Evolutionary conservation across 2,113 vertebrate species (phyloP), one percentile per base, ranked within the genome.

Genomic region (Oreotragus oreotragus): DNA sequence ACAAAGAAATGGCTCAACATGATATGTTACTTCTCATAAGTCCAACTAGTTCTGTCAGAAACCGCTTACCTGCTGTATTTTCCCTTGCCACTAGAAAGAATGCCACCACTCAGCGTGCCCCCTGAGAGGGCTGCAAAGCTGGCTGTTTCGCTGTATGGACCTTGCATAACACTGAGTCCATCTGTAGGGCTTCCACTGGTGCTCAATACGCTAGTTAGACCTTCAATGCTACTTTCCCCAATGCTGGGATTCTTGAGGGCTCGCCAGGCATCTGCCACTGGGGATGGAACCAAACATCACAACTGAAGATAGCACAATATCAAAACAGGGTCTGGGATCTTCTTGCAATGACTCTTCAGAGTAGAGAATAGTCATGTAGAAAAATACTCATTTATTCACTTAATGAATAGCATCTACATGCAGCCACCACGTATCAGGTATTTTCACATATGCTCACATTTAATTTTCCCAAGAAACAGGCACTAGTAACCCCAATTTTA

Each of bases 231-330:
- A 99, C 99, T 99, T 88, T 99, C 99, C 0, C 99, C 99, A 2
- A 99, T 99, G 98, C 99, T 99, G 96, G 99, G 99, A 80, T 99
- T 99, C 98, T 99, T 99, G 93, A 99, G 99, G 57, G 99, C 99
- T 94, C 99, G 98, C 99, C 99, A 99, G 15, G 99, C 99, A 10
- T 99, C 99, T 0, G 99, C 99, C 99, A 99, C 99, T 99, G 97
- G 4, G 0, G 70, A 83, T 43, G 77, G 91, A 88, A 97, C 33
- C 64, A 96, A 95, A 97, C 14, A 92, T 55, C 39, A 96, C 88
- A 91, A 95, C 36, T 94, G 33, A 87, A 93, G 73, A 96, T 23
- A 66, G 55, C 36, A 66, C 0, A 89, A 49, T 49, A 95, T 55
- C 83, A 79, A 87, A 86, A 93, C 7, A 64, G 51, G 83, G 58